Conservation (phyloP, 2,888 invertebrate genomes). For the Brachyptera risi region DNA sequence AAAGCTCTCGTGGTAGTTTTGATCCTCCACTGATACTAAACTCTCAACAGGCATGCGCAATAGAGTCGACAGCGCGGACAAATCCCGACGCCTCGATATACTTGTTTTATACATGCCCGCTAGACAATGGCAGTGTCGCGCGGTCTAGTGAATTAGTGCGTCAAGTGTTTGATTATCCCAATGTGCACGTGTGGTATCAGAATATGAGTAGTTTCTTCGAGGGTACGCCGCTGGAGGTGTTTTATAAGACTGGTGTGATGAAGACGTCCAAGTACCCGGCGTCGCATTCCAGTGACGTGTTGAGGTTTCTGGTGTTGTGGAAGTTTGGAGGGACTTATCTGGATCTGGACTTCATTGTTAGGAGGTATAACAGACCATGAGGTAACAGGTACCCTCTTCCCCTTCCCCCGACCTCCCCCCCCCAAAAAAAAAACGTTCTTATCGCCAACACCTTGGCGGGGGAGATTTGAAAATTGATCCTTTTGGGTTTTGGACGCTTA, state of each 20-base stretch:
- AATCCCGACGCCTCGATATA: background rate
- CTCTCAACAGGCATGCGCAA: background rate
- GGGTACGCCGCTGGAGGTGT: conserved; percentile 54
- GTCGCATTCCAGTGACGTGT: conserved; percentile 60
- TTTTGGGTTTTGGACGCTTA: too few relatives aligned
- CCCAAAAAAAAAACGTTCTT: too few relatives aligned
- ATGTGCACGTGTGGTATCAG: background rate
- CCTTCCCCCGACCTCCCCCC: too few relatives aligned
- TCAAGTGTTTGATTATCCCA: background rate
- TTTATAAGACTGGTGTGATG: conserved; percentile 49
- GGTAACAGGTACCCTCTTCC: too few relatives aligned
- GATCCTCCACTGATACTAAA: background rate
- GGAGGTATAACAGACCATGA: too few relatives aligned
- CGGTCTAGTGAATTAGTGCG: background rate
- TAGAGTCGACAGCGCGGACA: background rate
- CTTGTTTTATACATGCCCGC: conserved; percentile 4
- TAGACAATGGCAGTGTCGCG: background rate
- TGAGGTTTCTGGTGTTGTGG: conserved; percentile 64
- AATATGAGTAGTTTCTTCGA: background rate
- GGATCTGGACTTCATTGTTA: conserved; percentile 68
- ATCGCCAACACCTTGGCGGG: too few relatives aligned
- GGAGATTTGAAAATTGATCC: too few relatives aligned
- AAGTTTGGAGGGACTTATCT: conserved; percentile 74
- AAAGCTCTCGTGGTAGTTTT: background rate
- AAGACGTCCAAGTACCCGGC: conserved; percentile 52